Evolutionary conservation across 2,113 vertebrate species (phyloP).

Genomic region (Tricholaema leucomelas): DNA sequence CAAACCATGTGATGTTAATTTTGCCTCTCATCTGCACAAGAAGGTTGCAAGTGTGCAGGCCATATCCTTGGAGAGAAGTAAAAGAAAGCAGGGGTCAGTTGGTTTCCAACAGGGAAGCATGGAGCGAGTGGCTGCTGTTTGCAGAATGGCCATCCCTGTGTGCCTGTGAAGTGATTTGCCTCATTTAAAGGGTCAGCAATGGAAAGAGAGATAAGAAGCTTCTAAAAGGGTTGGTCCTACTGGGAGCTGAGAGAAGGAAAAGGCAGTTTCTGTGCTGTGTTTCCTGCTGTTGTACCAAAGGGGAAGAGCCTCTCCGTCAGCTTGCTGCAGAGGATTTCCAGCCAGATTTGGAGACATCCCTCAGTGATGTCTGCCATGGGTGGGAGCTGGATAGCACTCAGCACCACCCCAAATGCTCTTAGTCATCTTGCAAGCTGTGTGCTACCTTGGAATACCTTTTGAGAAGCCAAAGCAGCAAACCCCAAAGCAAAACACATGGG

Average conservation of each 20-base stretch:
- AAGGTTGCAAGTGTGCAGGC: background rate
- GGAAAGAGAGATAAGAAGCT: background rate
- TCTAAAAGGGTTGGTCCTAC: background rate
- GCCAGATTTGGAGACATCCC: background rate
- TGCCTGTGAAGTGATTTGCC: background rate
- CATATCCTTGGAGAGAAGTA: background rate
- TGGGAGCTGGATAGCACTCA: background rate
- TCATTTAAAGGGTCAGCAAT: background rate
- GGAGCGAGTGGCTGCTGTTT: background rate
- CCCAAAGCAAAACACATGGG: slow-evolving; percentile 50
- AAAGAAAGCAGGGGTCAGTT: background rate
- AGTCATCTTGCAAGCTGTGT: background rate
- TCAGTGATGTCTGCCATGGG: background rate
- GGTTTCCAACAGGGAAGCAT: background rate
- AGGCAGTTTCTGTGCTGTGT: background rate
- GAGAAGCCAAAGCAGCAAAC: slow-evolving; percentile 33
- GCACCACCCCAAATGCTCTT: background rate
- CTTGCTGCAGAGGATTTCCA: background rate
- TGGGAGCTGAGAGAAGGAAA: background rate
- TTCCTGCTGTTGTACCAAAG: background rate
- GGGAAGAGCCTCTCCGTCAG: background rate
- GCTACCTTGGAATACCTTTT: slow-evolving; percentile 56
- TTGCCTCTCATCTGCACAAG: slow-evolving; percentile 7
- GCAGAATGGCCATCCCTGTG: background rate
- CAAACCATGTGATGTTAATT: slow-evolving; percentile 17